Evolutionary conservation across 2,113 vertebrate genomes (phyloP).

Genomic region (Podarcis muralis): DNA sequence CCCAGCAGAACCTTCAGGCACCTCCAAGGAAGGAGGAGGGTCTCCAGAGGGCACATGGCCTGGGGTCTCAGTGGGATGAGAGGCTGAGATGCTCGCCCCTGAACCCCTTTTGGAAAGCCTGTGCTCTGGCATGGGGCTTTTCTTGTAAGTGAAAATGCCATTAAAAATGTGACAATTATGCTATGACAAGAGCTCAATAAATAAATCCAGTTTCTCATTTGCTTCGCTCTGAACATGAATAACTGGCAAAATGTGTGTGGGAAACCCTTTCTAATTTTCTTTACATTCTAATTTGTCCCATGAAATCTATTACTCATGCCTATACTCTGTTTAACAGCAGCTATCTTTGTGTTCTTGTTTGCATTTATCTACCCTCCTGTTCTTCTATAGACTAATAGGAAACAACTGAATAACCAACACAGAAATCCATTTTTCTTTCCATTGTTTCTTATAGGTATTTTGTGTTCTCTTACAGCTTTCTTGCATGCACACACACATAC

Average conservation of each 20-base stretch:
- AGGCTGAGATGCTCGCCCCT: too few species aligned
- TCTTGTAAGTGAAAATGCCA: too few species aligned
- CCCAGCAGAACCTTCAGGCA: too few species aligned
- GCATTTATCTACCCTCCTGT: not conserved
- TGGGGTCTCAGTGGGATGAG: too few species aligned
- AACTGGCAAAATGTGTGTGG: too few species aligned
- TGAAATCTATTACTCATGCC: not conserved
- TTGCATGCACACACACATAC: too few species aligned
- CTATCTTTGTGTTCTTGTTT: not conserved
- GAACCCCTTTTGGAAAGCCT: too few species aligned
- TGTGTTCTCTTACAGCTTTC: not conserved
- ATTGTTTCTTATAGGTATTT: not conserved
- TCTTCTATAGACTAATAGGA: not conserved
- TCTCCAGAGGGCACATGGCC: too few species aligned
- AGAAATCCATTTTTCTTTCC: not conserved
- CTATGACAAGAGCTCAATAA: not conserved
- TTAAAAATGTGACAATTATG: not conserved
- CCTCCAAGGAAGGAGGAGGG: too few species aligned
- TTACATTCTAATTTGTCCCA: not conserved
- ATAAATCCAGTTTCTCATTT: not conserved
- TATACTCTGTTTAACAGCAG: not conserved
- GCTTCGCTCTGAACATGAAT: not conserved
- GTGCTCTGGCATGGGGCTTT: too few species aligned
- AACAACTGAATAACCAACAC: not conserved
- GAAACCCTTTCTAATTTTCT: not conserved